Evolutionary conservation across 2,888 invertebrate genomes (phyloP).

Genomic region (Cataglyphis altisquamis): DNA sequence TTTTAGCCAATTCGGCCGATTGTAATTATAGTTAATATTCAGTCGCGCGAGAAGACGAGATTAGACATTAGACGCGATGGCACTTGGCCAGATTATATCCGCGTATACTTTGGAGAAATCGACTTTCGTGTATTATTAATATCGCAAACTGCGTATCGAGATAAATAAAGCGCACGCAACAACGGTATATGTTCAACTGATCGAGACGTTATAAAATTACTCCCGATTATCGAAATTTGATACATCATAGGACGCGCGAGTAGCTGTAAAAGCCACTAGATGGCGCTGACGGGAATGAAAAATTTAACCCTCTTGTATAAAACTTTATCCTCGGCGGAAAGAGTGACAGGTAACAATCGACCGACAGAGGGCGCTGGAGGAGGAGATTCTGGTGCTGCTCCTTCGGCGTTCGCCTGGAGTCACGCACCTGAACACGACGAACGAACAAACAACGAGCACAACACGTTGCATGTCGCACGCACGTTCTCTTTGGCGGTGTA

Average conservation of each 20-base stretch:
- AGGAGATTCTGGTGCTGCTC: slow-evolving; percentile 10
- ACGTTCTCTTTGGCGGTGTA: slow-evolving; percentile 62
- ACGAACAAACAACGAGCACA: background rate
- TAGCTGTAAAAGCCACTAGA: background rate
- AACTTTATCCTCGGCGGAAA: background rate
- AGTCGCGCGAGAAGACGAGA: background rate
- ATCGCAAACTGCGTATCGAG: background rate
- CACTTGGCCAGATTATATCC: background rate
- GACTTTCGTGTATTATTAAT: background rate
- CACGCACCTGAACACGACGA: background rate
- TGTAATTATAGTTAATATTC: background rate
- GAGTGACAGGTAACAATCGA: background rate
- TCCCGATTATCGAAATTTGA: background rate
- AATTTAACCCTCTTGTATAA: background rate
- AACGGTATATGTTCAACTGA: background rate
- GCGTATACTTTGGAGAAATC: background rate
- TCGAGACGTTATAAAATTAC: background rate
- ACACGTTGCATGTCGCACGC: slow-evolving; percentile 59
- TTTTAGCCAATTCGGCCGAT: background rate
- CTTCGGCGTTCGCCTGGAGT: background rate
- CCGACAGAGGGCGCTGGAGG: slow-evolving; percentile 20
- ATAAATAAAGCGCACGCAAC: background rate
- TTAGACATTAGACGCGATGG: background rate
- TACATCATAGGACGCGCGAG: background rate
- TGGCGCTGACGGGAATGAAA: background rate